These are phyloP conservation scores for Thaumetopoea pityocampa DNA, from an alignment of 1,140 invertebrate genomes.

Conservation along the genomic window DNA sequence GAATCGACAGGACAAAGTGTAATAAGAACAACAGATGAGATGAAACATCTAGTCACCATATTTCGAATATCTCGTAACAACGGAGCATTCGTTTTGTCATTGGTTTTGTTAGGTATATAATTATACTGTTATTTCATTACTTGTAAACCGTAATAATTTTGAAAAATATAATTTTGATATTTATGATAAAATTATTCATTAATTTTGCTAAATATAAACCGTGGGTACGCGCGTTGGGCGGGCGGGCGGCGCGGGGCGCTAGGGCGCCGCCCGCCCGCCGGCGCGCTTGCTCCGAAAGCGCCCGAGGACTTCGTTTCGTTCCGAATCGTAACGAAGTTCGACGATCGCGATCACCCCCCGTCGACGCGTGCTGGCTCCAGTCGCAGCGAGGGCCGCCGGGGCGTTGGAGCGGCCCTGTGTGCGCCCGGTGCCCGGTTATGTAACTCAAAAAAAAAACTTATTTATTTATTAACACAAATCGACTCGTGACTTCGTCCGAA, in stretches of 20 bases:
- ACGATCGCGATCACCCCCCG: slow-evolving; percentile 60
- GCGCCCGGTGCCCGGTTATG: slow-evolving; percentile 64
- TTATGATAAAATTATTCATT: slow-evolving; percentile 12
- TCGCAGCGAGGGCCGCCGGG: slow-evolving; percentile 66
- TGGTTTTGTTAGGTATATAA: too few species aligned
- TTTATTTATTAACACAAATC: slow-evolving; percentile 58
- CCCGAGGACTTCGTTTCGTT: slow-evolving; percentile 63
- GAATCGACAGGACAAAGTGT: too few species aligned
- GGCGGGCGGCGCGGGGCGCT: slow-evolving; percentile 50
- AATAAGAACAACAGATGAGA: too few species aligned
- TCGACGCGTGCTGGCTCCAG: slow-evolving; percentile 64
- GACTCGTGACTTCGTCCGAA: slow-evolving; percentile 22
- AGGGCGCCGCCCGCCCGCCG: slow-evolving; percentile 63
- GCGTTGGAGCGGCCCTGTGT: slow-evolving; percentile 60
- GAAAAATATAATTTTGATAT: slow-evolving; percentile 4
- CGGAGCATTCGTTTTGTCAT: too few species aligned
- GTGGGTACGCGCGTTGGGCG: slow-evolving; percentile 44
- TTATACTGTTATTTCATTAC: too few species aligned
- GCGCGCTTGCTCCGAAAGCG: slow-evolving; percentile 61
- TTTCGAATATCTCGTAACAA: too few species aligned
- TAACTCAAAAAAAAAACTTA: slow-evolving; percentile 73
- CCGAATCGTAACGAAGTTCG: slow-evolving; percentile 67
- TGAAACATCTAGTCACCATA: too few species aligned
- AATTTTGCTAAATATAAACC: slow-evolving; percentile 41
- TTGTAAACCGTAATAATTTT: too few species aligned